phyloP scores from a whole-genome alignment of 2,888 invertebrate species.

The Apodemia zela region DNA sequence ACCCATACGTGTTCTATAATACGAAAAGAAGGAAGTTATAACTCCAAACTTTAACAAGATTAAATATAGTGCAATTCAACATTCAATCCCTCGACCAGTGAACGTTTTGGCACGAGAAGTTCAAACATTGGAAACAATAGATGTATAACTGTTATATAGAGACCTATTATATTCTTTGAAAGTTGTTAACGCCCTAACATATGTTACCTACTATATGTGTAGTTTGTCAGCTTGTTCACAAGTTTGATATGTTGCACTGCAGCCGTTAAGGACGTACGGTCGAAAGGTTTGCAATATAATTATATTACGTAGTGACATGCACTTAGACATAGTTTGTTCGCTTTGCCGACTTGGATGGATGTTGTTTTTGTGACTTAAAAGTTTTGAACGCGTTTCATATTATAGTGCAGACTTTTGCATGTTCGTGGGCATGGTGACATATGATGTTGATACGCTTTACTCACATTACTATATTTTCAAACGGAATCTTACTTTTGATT shows the following conservation, averaged over 20 bases:
- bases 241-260: conserved; percentile 66
- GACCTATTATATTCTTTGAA: neutral
- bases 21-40: too few relatives aligned
- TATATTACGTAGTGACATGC: conserved; percentile 41
- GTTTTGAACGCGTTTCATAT: conserved; percentile 31
- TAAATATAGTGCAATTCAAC: neutral
- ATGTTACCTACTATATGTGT: conserved; percentile 9
- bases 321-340: conserved; percentile 36
- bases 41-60: too few relatives aligned
- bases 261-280: conserved; percentile 76
- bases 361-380: conserved; percentile 29
- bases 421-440: conserved; percentile 31
- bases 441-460: conserved; percentile 23
- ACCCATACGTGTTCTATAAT: too few relatives aligned
- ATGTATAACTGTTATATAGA: neutral
- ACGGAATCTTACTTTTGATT: conserved; percentile 1
- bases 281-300: conserved; percentile 59
- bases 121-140: neutral
- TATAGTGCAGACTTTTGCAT: conserved; percentile 39
- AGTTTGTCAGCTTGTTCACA: conserved; percentile 35
- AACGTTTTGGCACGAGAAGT: neutral
- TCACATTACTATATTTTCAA: conserved; percentile 2
- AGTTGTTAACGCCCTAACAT: neutral
- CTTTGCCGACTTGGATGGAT: conserved; percentile 31
- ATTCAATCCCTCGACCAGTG: neutral